These are phyloP conservation scores for Vulpes lagopus DNA, from an alignment of 2,113 vertebrate genomes.

Conservation along the genomic window DNA sequence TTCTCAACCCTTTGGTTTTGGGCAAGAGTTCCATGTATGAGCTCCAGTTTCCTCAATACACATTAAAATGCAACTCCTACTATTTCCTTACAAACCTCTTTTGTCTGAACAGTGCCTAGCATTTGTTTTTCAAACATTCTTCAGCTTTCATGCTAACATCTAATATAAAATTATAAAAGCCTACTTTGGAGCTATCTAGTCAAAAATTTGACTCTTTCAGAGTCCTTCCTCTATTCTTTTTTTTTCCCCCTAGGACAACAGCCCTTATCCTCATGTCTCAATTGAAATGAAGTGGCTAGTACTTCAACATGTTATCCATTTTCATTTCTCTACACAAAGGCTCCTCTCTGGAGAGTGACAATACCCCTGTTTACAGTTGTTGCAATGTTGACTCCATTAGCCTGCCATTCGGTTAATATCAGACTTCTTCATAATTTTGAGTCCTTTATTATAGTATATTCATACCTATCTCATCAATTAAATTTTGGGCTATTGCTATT, in stretches of 20 bases:
- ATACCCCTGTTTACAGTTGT: background rate
- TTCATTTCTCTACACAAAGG: background rate
- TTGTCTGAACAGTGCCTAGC: background rate
- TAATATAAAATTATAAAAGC: slow-evolving; percentile 25
- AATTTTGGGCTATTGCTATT: background rate
- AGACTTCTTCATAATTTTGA: background rate
- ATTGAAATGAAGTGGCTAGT: background rate
- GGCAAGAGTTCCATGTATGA: background rate
- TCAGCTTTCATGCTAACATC: background rate
- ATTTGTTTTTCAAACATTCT: background rate
- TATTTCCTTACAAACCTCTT: background rate
- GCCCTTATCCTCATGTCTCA: background rate
- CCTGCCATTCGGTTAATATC: background rate
- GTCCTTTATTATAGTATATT: background rate
- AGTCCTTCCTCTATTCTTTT: background rate
- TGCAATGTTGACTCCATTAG: background rate
- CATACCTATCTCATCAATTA: background rate
- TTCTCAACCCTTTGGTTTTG: background rate
- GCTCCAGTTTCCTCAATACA: background rate
- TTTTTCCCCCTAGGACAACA: background rate
- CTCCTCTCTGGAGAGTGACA: background rate
- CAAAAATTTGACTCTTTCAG: background rate
- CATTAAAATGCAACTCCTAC: background rate
- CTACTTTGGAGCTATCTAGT: background rate
- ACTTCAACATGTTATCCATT: background rate